Evolutionary conservation across 2,797 vertebrate species (phyloP).

Genomic region (Aphelocoma californica): DNA sequence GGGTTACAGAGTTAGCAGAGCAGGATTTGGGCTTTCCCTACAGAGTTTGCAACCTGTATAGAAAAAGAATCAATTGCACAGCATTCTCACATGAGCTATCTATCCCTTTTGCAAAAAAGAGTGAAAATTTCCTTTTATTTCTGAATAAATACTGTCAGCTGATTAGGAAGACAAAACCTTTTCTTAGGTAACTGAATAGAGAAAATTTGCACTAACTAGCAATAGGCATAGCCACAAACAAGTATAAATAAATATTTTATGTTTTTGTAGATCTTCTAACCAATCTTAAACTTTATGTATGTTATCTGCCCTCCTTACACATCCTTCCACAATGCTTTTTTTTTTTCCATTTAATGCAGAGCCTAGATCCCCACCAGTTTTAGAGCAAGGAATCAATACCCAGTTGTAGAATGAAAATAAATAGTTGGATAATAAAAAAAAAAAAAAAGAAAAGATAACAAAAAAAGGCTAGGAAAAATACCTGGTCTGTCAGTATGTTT

Average conservation of each 20-base stretch:
- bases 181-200: background rate
- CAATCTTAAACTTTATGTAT: background rate
- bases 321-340: background rate
- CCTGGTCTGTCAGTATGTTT: background rate
- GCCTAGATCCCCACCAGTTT: background rate
- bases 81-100: background rate
- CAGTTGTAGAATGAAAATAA: background rate
- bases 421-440: background rate
- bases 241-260: background rate
- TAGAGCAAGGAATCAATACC: background rate
- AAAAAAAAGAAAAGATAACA: no score
- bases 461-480: background rate
- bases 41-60: background rate
- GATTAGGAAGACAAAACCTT: background rate
- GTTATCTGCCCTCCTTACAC: background rate
- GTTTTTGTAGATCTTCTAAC: background rate
- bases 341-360: background rate
- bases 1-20: background rate
- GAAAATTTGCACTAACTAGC: background rate
- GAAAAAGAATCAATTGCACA: background rate
- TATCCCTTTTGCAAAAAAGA: background rate
- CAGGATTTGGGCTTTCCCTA: background rate
- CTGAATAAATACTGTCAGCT: background rate
- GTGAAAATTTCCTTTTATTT: background rate
- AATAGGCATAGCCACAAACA: fast-evolving